Percentiles rank a stretch among this genome's conserved stretches.
Conservation (phyloP, 2,888 invertebrate species). For the Corbicula japonica region DNA sequence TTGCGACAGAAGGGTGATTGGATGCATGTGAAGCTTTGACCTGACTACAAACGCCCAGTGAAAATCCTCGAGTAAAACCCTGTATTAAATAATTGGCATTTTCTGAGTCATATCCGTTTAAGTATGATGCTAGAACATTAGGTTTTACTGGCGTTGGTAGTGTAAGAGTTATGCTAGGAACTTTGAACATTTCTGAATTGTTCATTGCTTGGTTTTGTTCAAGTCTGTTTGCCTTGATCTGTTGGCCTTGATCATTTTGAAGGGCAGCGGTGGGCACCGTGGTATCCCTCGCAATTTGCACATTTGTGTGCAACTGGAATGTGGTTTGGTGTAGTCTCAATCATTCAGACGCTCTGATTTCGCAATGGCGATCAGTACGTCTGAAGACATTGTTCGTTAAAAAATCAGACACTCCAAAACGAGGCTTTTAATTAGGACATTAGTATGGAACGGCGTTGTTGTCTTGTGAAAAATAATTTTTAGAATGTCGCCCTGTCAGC, state of each 20-base stretch:
- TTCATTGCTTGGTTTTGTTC: background rate
- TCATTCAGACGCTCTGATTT: too few relatives aligned
- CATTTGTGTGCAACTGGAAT: slow-evolving; percentile 5
- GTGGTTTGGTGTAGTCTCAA: background rate
- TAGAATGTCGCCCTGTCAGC: too few relatives aligned
- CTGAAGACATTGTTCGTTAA: too few relatives aligned
- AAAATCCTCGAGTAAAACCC: slow-evolving; percentile 41
- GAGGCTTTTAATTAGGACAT: too few relatives aligned
- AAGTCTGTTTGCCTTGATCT: background rate
- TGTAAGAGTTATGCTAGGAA: background rate
- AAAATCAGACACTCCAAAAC: too few relatives aligned
- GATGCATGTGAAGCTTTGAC: background rate
- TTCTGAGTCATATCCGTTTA: slow-evolving; percentile 18
- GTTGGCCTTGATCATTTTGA: background rate
- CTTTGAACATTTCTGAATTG: background rate
- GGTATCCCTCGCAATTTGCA: background rate
- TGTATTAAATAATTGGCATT: slow-evolving; percentile 15
- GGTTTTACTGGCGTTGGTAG: slow-evolving; percentile 30
- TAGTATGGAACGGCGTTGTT: too few relatives aligned
- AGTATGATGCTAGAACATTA: slow-evolving; percentile 11
- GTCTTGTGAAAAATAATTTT: too few relatives aligned
- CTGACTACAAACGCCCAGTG: background rate
- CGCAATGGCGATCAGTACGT: too few relatives aligned
- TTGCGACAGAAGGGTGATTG: slow-evolving; percentile 33
- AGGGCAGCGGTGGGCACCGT: background rate